Evolutionary conservation across 2,113 vertebrate species (phyloP).

Genomic region (Amblyornis subalaris): DNA sequence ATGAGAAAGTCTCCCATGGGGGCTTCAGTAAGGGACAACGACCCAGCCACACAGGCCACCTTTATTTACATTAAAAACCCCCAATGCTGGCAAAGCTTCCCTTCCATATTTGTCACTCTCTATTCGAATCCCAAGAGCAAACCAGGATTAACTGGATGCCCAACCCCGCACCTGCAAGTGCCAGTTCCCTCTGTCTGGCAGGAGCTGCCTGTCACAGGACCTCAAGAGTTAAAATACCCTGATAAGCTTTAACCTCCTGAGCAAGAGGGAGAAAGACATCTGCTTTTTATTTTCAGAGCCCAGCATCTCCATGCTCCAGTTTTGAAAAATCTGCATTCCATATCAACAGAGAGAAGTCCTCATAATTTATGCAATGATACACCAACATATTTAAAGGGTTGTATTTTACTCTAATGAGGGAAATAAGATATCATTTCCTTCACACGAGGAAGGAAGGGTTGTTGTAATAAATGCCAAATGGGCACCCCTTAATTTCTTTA

Average conservation of each 20-base stretch:
- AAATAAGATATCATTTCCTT: constrained; percentile 68
- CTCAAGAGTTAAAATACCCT: constrained; percentile 55
- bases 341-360: constrained; percentile 71
- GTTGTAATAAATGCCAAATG: constrained; percentile 71
- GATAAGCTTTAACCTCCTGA: constrained; percentile 38
- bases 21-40: not conserved
- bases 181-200: not conserved
- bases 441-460: constrained; percentile 47
- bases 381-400: constrained; percentile 62
- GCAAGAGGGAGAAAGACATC: constrained; percentile 64
- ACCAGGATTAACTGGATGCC: not conserved
- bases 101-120: not conserved
- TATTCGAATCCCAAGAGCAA: not conserved
- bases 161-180: not conserved
- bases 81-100: not conserved
- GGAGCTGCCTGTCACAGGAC: not conserved
- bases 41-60: not conserved
- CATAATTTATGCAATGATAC: constrained; percentile 74
- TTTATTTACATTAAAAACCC: not conserved
- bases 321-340: constrained; percentile 70
- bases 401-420: constrained; percentile 77
- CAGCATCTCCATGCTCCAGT: constrained; percentile 24
- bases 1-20: rapidly evolving
- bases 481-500: constrained; percentile 30
- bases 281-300: constrained; percentile 78